phyloP scores from a whole-genome alignment of 2,888 invertebrate genomes.

The Anodontia alba region DNA sequence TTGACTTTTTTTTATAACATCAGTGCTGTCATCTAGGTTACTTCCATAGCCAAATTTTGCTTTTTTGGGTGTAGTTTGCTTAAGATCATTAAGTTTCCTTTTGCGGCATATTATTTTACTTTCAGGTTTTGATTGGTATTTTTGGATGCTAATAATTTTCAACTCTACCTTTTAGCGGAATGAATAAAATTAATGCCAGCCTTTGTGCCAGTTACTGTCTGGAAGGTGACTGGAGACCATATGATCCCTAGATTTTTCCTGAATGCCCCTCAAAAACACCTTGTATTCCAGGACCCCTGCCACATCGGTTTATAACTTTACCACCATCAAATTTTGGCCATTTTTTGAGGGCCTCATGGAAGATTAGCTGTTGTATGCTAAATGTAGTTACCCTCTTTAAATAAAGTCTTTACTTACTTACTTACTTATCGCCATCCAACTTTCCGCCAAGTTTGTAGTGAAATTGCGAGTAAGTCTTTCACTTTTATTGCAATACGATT shows the following conservation, averaged over 20 bases:
- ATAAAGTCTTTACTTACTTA: too few relatives aligned
- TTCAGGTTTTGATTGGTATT: conserved; percentile 6
- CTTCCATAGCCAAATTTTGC: conserved; percentile 15
- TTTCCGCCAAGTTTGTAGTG: too few relatives aligned
- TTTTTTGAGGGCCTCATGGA: too few relatives aligned
- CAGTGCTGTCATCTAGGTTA: conserved; percentile 5
- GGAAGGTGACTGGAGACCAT: conserved; percentile 35
- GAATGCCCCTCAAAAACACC: too few relatives aligned
- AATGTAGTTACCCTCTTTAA: too few relatives aligned
- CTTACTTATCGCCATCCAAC: conserved; percentile 48
- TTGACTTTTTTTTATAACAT: conserved; percentile 3
- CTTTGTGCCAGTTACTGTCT: too few relatives aligned
- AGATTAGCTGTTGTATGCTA: too few relatives aligned
- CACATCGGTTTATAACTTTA: too few relatives aligned
- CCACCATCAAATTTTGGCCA: conserved; percentile 47
- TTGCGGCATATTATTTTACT: conserved; percentile 14
- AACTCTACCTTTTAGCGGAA: not conserved
- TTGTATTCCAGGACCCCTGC: conserved; percentile 39
- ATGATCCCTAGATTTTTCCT: conserved; percentile 32
- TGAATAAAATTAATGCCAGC: not conserved
- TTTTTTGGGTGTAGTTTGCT: conserved; percentile 17
- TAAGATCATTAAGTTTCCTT: conserved; percentile 7
- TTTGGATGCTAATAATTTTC: not conserved
- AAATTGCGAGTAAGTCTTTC: too few relatives aligned
- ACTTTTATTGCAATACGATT: too few relatives aligned